Evolutionary conservation across 2,888 invertebrate species (phyloP).

Genomic region (Hemithea aestivaria): DNA sequence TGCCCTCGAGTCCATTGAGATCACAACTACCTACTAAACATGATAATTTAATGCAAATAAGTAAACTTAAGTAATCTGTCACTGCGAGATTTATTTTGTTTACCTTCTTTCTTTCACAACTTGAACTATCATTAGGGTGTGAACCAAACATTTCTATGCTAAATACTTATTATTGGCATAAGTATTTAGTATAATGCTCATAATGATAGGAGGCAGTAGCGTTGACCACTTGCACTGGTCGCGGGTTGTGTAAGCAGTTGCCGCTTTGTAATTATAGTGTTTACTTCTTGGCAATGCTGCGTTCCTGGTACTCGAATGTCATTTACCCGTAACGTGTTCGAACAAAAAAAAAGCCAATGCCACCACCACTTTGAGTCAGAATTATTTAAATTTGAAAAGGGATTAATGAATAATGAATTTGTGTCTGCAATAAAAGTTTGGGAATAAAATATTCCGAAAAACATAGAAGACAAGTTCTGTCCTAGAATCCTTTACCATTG

Average conservation of each 20-base stretch:
- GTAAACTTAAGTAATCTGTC: neutral
- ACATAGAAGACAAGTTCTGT: no score
- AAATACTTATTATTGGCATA: neutral
- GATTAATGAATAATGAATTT: no score
- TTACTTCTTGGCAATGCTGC: constrained; percentile 18
- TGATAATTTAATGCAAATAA: no score
- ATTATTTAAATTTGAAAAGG: neutral
- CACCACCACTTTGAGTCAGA: no score
- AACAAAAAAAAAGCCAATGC: constrained; percentile 7
- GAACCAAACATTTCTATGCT: constrained; percentile 9
- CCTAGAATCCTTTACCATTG: no score
- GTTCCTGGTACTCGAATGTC: constrained; percentile 24
- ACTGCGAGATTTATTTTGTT: constrained; percentile 2
- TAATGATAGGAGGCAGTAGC: constrained; percentile 1
- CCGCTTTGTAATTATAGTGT: constrained; percentile 9
- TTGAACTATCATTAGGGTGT: constrained; percentile 8
- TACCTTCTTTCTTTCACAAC: constrained; percentile 16
- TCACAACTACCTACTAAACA: no score
- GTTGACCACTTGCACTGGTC: constrained; percentile 8
- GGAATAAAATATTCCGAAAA: no score
- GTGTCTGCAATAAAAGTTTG: no score
- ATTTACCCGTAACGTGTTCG: constrained; percentile 22
- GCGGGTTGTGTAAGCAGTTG: constrained; percentile 24
- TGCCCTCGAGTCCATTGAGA: no score
- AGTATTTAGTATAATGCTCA: no score